Conservation (phyloP, 2,113 vertebrate genomes). For the Micronycteris hirsuta region DNA sequence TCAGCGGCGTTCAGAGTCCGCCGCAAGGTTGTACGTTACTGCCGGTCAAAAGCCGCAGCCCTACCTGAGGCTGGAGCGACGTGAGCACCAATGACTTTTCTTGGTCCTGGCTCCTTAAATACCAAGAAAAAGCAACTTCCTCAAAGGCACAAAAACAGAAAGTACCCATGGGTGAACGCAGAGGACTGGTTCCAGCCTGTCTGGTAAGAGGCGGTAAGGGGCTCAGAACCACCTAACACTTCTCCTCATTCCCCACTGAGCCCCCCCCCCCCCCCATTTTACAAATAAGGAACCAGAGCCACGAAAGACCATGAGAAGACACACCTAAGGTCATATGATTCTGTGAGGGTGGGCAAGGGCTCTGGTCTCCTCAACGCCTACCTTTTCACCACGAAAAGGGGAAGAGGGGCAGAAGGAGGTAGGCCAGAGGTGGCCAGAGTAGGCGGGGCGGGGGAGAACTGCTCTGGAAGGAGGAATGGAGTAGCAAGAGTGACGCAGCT, state of each 20-base stretch:
- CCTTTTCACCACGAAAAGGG: not conserved
- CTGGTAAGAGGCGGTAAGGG: not conserved
- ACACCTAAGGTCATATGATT: not conserved
- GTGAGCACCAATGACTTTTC: constrained; percentile 8
- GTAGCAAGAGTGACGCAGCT: not conserved
- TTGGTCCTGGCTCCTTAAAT: constrained; percentile 42
- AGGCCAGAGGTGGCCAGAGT: not conserved
- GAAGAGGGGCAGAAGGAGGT: not conserved
- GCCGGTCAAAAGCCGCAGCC: constrained; percentile 39
- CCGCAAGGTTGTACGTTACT: not conserved
- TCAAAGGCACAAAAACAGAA: constrained; percentile 58
- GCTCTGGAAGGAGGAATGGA: not conserved
- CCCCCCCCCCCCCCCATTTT: not conserved
- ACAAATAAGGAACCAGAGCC: not conserved
- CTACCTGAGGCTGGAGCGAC: constrained; percentile 42
- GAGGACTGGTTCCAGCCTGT: not conserved
- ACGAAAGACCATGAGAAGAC: not conserved
- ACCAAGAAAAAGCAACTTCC: constrained; percentile 63
- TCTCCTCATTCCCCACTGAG: not conserved
- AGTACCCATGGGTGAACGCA: not conserved
- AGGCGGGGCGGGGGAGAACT: not conserved
- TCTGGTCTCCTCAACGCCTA: not conserved
- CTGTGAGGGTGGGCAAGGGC: not conserved
- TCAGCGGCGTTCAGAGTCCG: not conserved
- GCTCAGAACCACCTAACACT: not conserved